Base-by-base conservation (phyloP, 2,888 invertebrate species). In the Drosophila antonietae region DNA sequence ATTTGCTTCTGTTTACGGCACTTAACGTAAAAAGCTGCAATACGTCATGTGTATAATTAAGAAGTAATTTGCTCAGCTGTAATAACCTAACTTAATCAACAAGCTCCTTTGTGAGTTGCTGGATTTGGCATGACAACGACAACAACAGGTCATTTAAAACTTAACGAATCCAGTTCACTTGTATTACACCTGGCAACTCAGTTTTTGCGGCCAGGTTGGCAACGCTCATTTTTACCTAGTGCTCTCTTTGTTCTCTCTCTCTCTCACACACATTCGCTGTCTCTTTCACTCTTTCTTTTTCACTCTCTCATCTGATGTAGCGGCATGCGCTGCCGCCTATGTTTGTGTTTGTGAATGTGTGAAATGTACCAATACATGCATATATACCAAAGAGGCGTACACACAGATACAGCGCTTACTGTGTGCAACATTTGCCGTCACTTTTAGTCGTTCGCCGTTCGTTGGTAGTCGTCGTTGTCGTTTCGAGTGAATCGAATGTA, bases 401-500 rank as follows among this genome's bases (percentile, higher is more conserved):
- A 83, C 83, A 83, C 83, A 80, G 83, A 88, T 85, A 82, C 68
- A 73, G 65, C 52, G 59, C 61, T 66, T 68, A 65, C 70, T 76
- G 73, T 83, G 68, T 83, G 87, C 82, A 75, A 72, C 72, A 77
- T 80, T 89, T 76, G 77, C 83, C 80, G 82, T 91, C 89, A 86
- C 83, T 89, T 90, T 91, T 84, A 91, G 90, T 89, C 82, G 88
- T 90, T 88, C 84, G 83, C 80, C 81, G 89, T 89, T 91, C 87
- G 91, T 91, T 87, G 91, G 85, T 91, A 91, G 91, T 91, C 91
- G 91, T 91, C 91, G 90, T 91, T 87, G 91, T 91, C 90, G 90
- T 91, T 92, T 91, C 91, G 89, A 90, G 91, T 91, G 90, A 91
- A 78, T 88, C 92, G 89, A 91, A 91, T 92, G 92, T 91, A 91